Conservation (phyloP, 2,113 vertebrate genomes). For the Origma solitaria region DNA sequence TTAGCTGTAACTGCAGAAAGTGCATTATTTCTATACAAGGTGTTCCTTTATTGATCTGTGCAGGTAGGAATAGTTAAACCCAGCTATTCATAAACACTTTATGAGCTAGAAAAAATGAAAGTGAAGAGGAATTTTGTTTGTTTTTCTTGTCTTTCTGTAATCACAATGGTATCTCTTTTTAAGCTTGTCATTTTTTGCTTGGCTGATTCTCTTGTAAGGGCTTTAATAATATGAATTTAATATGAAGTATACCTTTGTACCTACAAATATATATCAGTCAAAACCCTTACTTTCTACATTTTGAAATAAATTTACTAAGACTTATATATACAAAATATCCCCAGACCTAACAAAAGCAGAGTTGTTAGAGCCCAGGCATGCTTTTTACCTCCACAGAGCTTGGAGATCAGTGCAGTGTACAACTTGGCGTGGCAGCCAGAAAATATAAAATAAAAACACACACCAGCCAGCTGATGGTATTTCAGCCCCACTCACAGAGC, state of each 20-base stretch:
- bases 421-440: neutral
- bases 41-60: constrained; percentile 9
- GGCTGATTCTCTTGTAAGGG: neutral
- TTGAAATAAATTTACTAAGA: neutral
- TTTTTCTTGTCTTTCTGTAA: constrained; percentile 21
- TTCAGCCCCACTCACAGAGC: neutral
- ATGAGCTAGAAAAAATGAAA: constrained; percentile 9
- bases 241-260: neutral
- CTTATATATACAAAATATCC: neutral
- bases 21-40: neutral
- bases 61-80: constrained; percentile 9
- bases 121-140: constrained; percentile 5
- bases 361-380: neutral
- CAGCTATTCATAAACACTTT: neutral
- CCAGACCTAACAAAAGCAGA: neutral
- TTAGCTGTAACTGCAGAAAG: constrained; percentile 12
- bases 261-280: neutral
- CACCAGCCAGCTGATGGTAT: neutral
- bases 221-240: constrained; percentile 6
- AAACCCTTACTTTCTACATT: neutral
- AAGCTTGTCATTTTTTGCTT: constrained; percentile 18
- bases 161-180: constrained; percentile 3
- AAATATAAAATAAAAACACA: neutral
- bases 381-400: neutral
- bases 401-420: neutral